Base-by-base conservation (phyloP, 1,140 invertebrate genomes). In the Lepidurus apus region DNA sequence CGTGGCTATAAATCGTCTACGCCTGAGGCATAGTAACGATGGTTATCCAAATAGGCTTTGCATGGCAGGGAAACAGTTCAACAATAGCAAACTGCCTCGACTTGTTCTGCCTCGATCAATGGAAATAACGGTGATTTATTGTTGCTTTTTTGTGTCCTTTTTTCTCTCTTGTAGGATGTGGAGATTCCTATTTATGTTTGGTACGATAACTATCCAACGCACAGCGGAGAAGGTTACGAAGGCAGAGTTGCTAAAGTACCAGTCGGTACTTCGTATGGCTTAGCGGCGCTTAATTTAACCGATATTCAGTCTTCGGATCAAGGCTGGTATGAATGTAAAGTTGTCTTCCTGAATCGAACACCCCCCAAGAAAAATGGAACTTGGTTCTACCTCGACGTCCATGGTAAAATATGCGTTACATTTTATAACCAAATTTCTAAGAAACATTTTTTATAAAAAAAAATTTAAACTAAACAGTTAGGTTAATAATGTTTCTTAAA, bases 261-360 rank as follows among this genome's bases (percentile, higher is more conserved):
- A 80, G 90, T 91, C 78, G 77, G 77, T 42, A 77, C 65, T 43
- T 78, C 42, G 85, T 94, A 92, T 84, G 94, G 94, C 80, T 90
- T 92, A 34, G 95, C 95, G 78, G 96, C 94, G 81, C 93, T 97
- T 86, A 97, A 97, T 88, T 88, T 98, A 85, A 96, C 94, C 82
- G 92, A 94, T 84, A 96, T 98, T 84, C 89, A 90, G 78, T 95
- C 96, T 85, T 91, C 91, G 82, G 95, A 98, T 88, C 94, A 97
- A 87, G 96, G 96, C 83, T 97, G 95, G 95, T 98, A 98, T 88
- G 94, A 96, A 86, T 98, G 96, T 87, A 95, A 95, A 87, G 93
- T 97, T 84, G 93, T 95, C 84, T 97, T 97, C 88, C 91, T 97
- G 86, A 96, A 97, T 86, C 91, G 95, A 80, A 93, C 93, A 81